Conservation (phyloP, 2,113 vertebrate genomes). For the Notothenia rossii region DNA sequence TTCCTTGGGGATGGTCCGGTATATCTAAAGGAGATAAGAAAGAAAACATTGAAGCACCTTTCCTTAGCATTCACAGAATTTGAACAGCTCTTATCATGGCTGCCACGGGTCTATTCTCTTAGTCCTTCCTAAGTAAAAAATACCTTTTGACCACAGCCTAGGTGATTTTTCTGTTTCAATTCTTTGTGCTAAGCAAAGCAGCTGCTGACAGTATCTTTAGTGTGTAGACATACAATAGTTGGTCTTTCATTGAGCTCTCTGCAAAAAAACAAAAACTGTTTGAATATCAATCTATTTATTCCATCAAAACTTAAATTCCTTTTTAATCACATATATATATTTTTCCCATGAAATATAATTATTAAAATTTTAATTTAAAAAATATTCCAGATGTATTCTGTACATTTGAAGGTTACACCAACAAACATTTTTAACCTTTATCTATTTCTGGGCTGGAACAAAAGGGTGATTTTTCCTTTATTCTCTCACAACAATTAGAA, state of each 20-base stretch:
- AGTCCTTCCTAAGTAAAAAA: no score
- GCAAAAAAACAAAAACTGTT: not conserved
- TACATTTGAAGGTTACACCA: not conserved
- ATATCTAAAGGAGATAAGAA: no score
- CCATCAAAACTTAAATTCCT: not conserved
- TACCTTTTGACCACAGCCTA: no score
- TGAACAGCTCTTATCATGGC: no score
- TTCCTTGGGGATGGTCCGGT: no score
- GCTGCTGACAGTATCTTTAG: no score
- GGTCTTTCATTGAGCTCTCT: not conserved
- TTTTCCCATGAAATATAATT: not conserved
- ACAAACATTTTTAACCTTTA: not conserved
- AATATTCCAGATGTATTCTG: not conserved
- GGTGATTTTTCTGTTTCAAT: no score
- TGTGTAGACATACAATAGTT: not conserved
- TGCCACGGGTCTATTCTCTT: no score
- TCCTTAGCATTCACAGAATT: no score
- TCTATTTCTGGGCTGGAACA: not conserved
- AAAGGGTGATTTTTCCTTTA: not conserved
- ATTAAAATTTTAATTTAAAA: not conserved
- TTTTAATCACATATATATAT: not conserved
- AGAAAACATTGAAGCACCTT: no score
- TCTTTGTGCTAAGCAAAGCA: no score
- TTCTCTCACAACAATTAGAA: not conserved
- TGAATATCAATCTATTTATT: not conserved